Evolutionary conservation across 2,113 vertebrate species (phyloP).

Genomic region (Erythrocercus mccallii): DNA sequence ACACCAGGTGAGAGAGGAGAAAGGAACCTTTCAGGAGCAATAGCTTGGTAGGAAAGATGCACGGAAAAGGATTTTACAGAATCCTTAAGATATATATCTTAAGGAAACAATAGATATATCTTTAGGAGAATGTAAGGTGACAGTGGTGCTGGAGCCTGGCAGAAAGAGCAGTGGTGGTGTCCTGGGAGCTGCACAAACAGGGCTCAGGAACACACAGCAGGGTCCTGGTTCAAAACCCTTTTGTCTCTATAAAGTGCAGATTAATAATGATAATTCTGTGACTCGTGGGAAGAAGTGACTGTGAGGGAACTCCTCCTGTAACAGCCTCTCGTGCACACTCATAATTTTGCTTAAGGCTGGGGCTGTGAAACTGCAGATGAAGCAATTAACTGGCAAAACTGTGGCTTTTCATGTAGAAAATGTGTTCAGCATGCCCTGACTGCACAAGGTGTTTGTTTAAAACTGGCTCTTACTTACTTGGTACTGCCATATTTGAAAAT

Average conservation of each 20-base stretch:
- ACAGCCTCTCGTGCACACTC: not conserved
- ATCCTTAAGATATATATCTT: not conserved
- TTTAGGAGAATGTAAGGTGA: accelerated
- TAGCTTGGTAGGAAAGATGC: not conserved
- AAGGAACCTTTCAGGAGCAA: not conserved
- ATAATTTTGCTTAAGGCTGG: not conserved
- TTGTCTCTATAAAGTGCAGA: not conserved
- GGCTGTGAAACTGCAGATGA: not conserved
- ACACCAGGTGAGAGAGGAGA: not conserved
- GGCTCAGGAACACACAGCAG: not conserved
- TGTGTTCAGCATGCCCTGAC: not conserved
- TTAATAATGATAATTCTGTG: not conserved
- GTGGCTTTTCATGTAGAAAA: not conserved
- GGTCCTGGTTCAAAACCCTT: not conserved
- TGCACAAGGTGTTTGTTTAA: not conserved
- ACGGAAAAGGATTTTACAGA: not conserved
- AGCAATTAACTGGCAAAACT: not conserved
- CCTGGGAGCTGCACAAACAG: not conserved
- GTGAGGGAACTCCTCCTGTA: not conserved
- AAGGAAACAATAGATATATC: not conserved
- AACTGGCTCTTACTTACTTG: not conserved
- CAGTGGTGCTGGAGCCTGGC: not conserved
- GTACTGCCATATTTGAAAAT: not conserved
- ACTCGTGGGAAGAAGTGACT: not conserved
- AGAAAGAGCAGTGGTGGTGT: not conserved